phyloP scores from a whole-genome alignment of 2,797 vertebrate genomes.

The Pterois miles region DNA sequence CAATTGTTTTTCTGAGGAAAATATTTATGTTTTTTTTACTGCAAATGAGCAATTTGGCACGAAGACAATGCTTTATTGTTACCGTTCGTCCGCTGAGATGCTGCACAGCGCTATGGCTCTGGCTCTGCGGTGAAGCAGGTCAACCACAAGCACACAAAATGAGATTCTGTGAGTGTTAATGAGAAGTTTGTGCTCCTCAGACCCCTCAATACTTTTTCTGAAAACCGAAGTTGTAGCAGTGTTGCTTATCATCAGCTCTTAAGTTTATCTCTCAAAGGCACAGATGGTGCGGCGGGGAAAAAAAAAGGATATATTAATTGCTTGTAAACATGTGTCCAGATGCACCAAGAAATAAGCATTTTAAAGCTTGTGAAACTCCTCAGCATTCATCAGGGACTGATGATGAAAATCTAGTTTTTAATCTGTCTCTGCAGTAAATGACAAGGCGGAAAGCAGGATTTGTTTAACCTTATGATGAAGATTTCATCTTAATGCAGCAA shows the following conservation, averaged over 20 bases:
- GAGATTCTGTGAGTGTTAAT: conserved; percentile 39
- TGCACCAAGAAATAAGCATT: conserved; percentile 4
- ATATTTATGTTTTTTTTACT: conserved; percentile 32
- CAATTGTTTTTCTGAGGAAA: conserved; percentile 13
- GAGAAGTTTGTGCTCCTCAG: not conserved
- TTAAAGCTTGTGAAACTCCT: conserved; percentile 17
- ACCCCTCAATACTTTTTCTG: not conserved
- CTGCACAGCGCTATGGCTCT: conserved; percentile 6
- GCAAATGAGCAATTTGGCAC: conserved; percentile 60
- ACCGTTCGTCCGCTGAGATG: conserved; percentile 36
- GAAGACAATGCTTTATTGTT: conserved; percentile 57
- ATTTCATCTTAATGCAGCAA: not conserved
- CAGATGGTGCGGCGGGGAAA: conserved; percentile 20
- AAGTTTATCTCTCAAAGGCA: conserved; percentile 22
- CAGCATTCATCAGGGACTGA: not conserved
- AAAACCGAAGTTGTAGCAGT: not conserved
- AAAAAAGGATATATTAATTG: conserved; percentile 15
- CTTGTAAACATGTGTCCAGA: conserved; percentile 19
- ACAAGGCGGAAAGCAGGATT: not conserved
- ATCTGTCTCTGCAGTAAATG: conserved; percentile 5
- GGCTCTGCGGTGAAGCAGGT: conserved; percentile 40
- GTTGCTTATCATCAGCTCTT: conserved; percentile 33
- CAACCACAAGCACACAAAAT: conserved; percentile 39
- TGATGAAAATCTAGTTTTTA: conserved; percentile 4
- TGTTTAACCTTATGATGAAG: not conserved